Evolutionary conservation across 2,888 invertebrate species (phyloP).

Genomic region (Caenorhabditis zanzibari): DNA sequence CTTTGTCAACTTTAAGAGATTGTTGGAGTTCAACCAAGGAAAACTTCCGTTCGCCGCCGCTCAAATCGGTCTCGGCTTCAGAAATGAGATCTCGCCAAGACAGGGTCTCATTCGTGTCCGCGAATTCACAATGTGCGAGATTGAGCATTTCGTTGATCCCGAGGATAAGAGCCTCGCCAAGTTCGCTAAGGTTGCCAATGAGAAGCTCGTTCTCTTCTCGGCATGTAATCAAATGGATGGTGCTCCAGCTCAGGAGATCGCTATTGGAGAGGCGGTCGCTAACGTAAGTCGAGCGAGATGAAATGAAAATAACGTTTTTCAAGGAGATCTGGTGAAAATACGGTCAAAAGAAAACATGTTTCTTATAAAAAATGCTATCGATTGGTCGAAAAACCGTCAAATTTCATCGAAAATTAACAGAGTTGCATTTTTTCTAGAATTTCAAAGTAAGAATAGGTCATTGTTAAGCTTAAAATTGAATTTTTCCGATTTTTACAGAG

Average conservation of each 20-base stretch:
- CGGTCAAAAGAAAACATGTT: too few species aligned
- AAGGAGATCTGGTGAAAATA: too few species aligned
- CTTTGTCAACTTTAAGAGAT: slow-evolving; percentile 98
- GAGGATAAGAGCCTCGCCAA: slow-evolving; percentile 92
- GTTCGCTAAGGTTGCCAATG: slow-evolving; percentile 88
- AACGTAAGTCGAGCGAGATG: slow-evolving; percentile 85
- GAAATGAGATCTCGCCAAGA: slow-evolving; percentile 99
- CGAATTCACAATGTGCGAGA: slow-evolving; percentile 98
- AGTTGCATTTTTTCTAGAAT: too few species aligned
- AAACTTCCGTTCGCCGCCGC: slow-evolving; percentile 94
- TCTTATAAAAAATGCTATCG: too few species aligned
- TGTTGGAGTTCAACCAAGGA: slow-evolving; percentile 95
- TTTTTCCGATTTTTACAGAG: too few species aligned
- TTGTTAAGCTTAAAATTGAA: too few species aligned
- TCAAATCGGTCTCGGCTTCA: slow-evolving; percentile 98
- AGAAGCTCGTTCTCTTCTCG: slow-evolving; percentile 91
- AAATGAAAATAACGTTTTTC: too few species aligned
- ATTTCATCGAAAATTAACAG: too few species aligned
- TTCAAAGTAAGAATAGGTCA: too few species aligned
- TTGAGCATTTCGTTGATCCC: slow-evolving; percentile 99
- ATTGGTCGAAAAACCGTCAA: too few species aligned
- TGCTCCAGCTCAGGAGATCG: slow-evolving; percentile 89
- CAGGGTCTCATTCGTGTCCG: slow-evolving; percentile 83
- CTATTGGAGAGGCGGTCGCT: slow-evolving; percentile 93
- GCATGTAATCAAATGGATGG: slow-evolving; percentile 99